A percentile compares a stretch with the other conserved stretches of the same genome.
These are phyloP conservation scores for Tetramorium bicarinatum DNA, from an alignment of 2,888 invertebrate species.

Conservation along the genomic window DNA sequence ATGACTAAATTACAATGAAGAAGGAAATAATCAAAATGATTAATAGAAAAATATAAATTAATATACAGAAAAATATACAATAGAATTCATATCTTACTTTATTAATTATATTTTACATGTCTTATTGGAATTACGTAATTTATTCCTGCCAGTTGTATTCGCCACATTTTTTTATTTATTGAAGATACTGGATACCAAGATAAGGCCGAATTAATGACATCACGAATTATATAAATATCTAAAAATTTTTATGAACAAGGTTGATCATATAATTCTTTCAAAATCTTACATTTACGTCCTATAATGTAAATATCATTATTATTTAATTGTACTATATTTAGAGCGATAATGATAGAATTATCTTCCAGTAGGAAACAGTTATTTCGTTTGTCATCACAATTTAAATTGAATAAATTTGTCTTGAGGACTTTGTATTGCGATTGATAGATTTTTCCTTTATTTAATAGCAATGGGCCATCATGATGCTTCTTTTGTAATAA, in stretches of 20 bases:
- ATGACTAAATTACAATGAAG: neutral
- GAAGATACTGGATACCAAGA: neutral
- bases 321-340: neutral
- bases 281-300: neutral
- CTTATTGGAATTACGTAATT: too few relatives aligned
- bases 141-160: too few relatives aligned
- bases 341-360: neutral
- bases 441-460: neutral
- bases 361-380: neutral
- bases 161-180: neutral
- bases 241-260: neutral
- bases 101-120: too few relatives aligned
- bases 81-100: neutral
- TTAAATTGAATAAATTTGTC: constrained; percentile 7
- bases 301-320: constrained; percentile 7
- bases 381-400: neutral
- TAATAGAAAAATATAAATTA: neutral
- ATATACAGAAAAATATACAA: neutral
- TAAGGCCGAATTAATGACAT: neutral
- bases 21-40: neutral
- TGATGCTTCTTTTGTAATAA: neutral
- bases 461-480: neutral
- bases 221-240: neutral
- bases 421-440: neutral
- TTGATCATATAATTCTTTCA: neutral